Conservation (phyloP, 2,113 vertebrate species). For the Labeo rohita region DNA sequence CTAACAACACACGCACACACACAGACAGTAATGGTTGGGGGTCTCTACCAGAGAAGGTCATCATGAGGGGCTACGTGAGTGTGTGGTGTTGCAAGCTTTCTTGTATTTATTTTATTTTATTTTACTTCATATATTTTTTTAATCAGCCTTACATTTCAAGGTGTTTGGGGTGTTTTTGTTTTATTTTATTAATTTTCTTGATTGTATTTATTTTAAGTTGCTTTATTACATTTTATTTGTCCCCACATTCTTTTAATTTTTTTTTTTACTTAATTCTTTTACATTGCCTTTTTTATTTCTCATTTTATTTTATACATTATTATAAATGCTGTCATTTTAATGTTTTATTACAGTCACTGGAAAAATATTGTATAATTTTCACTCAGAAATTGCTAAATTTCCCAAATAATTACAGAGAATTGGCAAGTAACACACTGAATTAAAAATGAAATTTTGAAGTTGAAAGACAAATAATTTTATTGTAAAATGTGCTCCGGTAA, state of each 20-base stretch:
- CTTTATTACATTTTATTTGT: background rate
- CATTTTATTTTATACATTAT: background rate
- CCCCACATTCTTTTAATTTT: background rate
- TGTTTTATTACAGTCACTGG: too few species aligned
- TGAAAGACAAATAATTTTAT: too few species aligned
- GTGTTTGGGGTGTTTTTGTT: background rate
- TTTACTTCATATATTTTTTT: background rate
- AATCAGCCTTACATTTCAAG: background rate
- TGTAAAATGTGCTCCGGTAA: too few species aligned
- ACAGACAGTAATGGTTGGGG: background rate
- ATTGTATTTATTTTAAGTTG: background rate
- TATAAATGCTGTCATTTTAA: background rate
- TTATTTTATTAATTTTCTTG: background rate
- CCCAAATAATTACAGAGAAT: too few species aligned
- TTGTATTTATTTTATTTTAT: background rate
- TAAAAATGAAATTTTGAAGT: too few species aligned
- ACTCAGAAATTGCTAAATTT: too few species aligned
- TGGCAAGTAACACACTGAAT: too few species aligned
- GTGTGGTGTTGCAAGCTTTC: background rate
- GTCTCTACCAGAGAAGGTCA: background rate
- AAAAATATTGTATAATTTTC: too few species aligned
- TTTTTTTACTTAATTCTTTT: background rate
- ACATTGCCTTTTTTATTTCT: background rate
- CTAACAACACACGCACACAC: background rate
- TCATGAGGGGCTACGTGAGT: background rate